These are phyloP conservation scores for Odocoileus virginianus DNA, from an alignment of 2,113 vertebrate species.

Conservation along the genomic window DNA sequence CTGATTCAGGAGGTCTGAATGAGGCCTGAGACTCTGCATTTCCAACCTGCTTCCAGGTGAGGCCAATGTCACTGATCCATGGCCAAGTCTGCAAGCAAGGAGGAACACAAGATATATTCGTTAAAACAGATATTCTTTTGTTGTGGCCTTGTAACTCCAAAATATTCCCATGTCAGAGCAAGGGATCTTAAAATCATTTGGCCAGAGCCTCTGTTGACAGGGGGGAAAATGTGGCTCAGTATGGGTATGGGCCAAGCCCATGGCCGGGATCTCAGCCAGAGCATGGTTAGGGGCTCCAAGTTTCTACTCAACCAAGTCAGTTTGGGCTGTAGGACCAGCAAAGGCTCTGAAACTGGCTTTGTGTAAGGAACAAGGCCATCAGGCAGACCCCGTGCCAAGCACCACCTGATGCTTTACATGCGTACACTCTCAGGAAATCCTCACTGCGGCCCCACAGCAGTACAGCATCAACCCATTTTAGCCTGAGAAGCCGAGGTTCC, in stretches of 20 bases:
- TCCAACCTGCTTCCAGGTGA: not conserved
- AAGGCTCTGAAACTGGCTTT: not conserved
- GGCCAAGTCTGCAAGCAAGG: too few species aligned
- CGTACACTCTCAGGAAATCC: not conserved
- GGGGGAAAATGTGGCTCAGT: not conserved
- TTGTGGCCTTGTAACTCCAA: rapidly evolving
- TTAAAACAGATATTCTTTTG: not conserved
- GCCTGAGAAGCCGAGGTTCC: not conserved
- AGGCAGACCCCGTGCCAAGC: not conserved
- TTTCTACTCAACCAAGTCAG: not conserved
- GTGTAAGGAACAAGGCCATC: not conserved
- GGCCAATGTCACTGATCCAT: not conserved
- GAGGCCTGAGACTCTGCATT: not conserved
- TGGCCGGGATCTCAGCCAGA: not conserved
- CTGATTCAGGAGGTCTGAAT: not conserved
- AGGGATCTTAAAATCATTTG: not conserved
- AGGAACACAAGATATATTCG: rapidly evolving
- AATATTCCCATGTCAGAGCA: not conserved
- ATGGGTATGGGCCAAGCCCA: not conserved
- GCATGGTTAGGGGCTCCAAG: not conserved
- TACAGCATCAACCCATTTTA: not conserved
- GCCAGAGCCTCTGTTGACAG: not conserved
- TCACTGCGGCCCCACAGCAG: not conserved
- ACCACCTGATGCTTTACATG: not conserved
- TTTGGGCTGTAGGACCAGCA: not conserved